Percentiles rank a stretch among this genome's conserved stretches.
These are phyloP conservation scores for Pachypeltis micranthus DNA, from an alignment of 1,140 invertebrate species.

Conservation along the genomic window DNA sequence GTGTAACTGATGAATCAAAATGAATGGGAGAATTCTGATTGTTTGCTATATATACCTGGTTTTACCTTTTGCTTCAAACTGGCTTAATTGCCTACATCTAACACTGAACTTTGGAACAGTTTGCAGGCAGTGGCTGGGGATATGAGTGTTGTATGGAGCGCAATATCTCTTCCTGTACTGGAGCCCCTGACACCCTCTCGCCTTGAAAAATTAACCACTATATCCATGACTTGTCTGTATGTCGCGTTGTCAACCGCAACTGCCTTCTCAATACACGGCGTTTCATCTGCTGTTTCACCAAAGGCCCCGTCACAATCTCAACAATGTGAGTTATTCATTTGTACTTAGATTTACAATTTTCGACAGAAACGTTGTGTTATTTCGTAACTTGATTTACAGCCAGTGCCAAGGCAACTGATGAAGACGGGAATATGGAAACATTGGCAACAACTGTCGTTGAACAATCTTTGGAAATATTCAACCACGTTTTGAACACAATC, in stretches of 20 bases:
- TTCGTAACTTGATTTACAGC: background rate
- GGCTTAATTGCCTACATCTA: too few relatives aligned
- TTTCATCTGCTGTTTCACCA: slow-evolving; percentile 48
- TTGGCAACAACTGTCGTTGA: slow-evolving; percentile 56
- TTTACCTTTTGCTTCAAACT: too few relatives aligned
- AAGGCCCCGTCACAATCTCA: slow-evolving; percentile 29
- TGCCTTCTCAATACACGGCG: slow-evolving; percentile 50
- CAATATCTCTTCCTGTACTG: slow-evolving; percentile 69
- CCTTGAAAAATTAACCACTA: slow-evolving; percentile 61
- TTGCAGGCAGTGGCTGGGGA: slow-evolving; percentile 67
- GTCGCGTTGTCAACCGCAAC: slow-evolving; percentile 58
- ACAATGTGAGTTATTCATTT: slow-evolving; percentile 4
- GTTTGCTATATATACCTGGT: too few relatives aligned
- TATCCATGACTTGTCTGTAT: slow-evolving; percentile 68
- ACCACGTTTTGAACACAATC: slow-evolving; percentile 63
- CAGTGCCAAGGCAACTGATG: slow-evolving; percentile 26
- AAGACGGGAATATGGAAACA: slow-evolving; percentile 56
- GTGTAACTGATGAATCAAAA: too few relatives aligned
- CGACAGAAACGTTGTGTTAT: background rate
- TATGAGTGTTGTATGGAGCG: slow-evolving; percentile 66
- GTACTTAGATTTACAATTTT: background rate
- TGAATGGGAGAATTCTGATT: too few relatives aligned
- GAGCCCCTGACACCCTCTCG: slow-evolving; percentile 73
- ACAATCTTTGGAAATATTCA: slow-evolving; percentile 68
- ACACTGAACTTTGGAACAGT: too few relatives aligned